phyloP scores from a whole-genome alignment of 2,113 vertebrate species.

The Perca fluviatilis region DNA sequence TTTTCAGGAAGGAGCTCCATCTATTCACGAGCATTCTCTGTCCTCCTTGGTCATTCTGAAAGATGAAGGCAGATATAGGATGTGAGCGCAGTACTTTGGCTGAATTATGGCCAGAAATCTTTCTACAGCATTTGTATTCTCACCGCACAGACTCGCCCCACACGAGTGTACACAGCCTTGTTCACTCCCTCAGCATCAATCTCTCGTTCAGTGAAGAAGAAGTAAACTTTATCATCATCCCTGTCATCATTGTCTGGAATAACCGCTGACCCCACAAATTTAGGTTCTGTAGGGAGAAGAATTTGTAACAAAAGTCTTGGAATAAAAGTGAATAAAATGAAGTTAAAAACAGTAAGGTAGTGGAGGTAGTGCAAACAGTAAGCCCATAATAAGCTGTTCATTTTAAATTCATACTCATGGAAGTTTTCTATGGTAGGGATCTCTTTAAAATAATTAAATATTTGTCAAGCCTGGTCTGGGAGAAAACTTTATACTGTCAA shows the following conservation, averaged over 20 bases:
- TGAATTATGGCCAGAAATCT: neutral
- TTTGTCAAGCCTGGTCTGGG: neutral
- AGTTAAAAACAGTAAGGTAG: neutral
- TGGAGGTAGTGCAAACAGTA: neutral
- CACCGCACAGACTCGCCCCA: slow-evolving; percentile 94
- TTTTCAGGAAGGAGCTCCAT: slow-evolving; percentile 96
- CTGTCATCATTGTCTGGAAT: slow-evolving; percentile 96
- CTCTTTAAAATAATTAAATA: neutral
- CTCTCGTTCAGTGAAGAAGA: slow-evolving; percentile 97
- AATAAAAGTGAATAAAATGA: neutral
- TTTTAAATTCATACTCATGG: neutral
- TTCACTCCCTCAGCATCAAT: slow-evolving; percentile 85
- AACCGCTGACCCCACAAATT: slow-evolving; percentile 92
- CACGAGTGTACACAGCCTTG: slow-evolving; percentile 89
- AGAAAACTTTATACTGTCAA: neutral
- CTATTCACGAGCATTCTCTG: slow-evolving; percentile 95
- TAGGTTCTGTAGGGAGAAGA: slow-evolving; percentile 87
- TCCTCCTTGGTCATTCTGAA: slow-evolving; percentile 95
- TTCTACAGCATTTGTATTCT: slow-evolving; percentile 53
- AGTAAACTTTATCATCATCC: slow-evolving; percentile 96
- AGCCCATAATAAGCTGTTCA: neutral
- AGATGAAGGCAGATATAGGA: slow-evolving; percentile 20
- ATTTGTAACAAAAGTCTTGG: neutral
- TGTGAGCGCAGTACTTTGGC: slow-evolving; percentile 13
- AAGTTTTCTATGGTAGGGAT: neutral